A percentile compares a stretch with the other conserved stretches of the same genome.
Conservation (phyloP, 2,113 vertebrate genomes). For the Nycticebus coucang region DNA sequence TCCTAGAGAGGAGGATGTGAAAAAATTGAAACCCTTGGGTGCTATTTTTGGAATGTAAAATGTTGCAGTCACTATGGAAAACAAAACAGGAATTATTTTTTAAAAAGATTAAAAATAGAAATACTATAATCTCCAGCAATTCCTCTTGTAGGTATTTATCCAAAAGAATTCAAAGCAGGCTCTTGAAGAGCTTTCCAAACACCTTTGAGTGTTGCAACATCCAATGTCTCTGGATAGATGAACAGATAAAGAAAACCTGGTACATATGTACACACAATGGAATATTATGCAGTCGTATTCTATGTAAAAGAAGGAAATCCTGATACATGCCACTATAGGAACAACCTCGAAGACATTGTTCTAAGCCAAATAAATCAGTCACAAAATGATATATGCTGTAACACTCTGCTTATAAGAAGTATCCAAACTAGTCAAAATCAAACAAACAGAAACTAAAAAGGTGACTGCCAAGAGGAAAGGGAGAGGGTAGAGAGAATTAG, state of each 20-base stretch:
- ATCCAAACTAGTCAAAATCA: neutral
- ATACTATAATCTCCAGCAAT: neutral
- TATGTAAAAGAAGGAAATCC: neutral
- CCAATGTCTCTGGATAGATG: neutral
- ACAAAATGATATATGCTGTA: neutral
- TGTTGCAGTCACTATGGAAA: neutral
- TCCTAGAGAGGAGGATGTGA: neutral
- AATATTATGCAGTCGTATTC: neutral
- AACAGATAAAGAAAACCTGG: neutral
- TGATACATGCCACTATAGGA: neutral
- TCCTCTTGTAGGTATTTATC: neutral
- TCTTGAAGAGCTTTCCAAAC: neutral
- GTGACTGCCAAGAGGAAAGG: neutral
- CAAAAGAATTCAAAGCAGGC: neutral
- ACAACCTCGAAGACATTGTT: neutral
- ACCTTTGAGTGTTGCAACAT: neutral
- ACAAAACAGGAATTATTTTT: rapidly evolving
- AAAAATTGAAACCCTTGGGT: neutral
- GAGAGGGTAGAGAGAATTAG: rapidly evolving
- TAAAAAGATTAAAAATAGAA: neutral
- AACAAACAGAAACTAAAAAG: neutral
- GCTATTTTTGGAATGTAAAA: neutral
- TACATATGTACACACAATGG: neutral
- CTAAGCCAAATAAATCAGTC: neutral
- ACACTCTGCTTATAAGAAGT: neutral